A percentile compares a stretch with the other conserved stretches of the same genome.
phyloP scores from a whole-genome alignment of 2,888 invertebrate genomes.

The Ceriagrion tenellum region DNA sequence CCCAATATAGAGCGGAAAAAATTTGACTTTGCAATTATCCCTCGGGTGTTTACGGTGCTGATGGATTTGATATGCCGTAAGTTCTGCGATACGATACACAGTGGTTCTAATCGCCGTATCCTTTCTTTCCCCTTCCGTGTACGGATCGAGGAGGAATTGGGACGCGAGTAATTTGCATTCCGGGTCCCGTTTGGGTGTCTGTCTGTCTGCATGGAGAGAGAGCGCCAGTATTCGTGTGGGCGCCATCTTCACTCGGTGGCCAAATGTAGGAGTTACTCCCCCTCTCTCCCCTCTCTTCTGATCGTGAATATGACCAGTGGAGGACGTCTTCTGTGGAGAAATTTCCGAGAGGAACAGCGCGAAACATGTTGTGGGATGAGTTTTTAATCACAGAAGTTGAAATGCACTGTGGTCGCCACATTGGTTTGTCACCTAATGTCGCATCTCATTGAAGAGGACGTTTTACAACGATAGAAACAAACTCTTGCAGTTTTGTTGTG shows the following conservation, averaged over 20 bases:
- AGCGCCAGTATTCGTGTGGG: not conserved
- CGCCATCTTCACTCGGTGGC: not conserved
- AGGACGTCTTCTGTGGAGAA: not conserved
- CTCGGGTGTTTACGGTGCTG: too few species aligned
- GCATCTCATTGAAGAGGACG: too few species aligned
- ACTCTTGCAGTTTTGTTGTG: too few species aligned
- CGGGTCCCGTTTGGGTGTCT: not conserved
- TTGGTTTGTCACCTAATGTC: too few species aligned
- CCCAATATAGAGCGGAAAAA: too few species aligned
- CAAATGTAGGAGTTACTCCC: not conserved
- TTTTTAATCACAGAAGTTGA: too few species aligned
- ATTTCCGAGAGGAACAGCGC: not conserved
- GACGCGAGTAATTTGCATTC: slow-evolving; percentile 16
- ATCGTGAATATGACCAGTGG: not conserved
- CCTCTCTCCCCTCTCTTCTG: not conserved
- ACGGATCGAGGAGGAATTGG: not conserved
- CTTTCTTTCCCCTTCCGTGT: not conserved
- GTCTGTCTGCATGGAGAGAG: not conserved
- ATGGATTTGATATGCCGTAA: too few species aligned
- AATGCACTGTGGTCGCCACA: too few species aligned
- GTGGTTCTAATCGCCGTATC: not conserved
- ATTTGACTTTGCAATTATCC: too few species aligned
- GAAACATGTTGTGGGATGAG: not conserved
- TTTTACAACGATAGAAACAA: too few species aligned
- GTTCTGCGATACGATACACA: not conserved